Evolutionary conservation across 2,113 vertebrate genomes (phyloP), one percentile per base, ranked within the genome.

Genomic region (Esox niger): DNA sequence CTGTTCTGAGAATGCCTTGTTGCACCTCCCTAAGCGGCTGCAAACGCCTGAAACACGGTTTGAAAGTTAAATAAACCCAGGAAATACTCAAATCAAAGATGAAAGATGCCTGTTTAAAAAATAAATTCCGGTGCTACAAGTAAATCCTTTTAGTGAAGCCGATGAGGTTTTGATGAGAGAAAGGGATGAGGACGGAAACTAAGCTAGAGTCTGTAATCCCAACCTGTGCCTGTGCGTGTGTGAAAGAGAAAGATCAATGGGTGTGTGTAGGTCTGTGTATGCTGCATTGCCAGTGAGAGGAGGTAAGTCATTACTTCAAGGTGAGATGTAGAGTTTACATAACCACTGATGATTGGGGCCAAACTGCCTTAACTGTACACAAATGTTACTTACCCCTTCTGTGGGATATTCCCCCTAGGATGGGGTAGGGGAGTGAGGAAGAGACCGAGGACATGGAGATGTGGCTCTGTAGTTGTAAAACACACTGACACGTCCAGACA

Each of bases 21-120:
- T 64, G 38, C 38, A 68, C 69, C 62, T 68, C 69, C 43, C 4
- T 6, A 62, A 49, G 75, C 79, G 35, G 64, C 68, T 1, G 49
- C 60, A 65, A 76, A 63, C 68, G 67, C 78, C 79, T 83, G 69
- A 79, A 85, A 82, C 75, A 43, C 56, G 3, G 61, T 79, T 75
- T 81, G 80, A 83, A 84, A 67, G 76, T 77, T 73, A 75, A 83
- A 77, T 64, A 33, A 65, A 73, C 77, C 57, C 30, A 64, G 71
- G 70, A 67, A n/a, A 30, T 7, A 4, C 52, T 38, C 69, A 66
- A 76, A 80, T 80, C 79, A 79, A 72, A 52, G 69, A 82, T 80
- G 11, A 64, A 78, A 69, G 68, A 64, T 60, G 68, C 66, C 49
- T 47, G 43, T 27, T 26, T 55, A n/a, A n/a, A n/a, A n/a, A n/a